Conservation (phyloP, 2,888 invertebrate species). For the Pterobdella sp. region DNA sequence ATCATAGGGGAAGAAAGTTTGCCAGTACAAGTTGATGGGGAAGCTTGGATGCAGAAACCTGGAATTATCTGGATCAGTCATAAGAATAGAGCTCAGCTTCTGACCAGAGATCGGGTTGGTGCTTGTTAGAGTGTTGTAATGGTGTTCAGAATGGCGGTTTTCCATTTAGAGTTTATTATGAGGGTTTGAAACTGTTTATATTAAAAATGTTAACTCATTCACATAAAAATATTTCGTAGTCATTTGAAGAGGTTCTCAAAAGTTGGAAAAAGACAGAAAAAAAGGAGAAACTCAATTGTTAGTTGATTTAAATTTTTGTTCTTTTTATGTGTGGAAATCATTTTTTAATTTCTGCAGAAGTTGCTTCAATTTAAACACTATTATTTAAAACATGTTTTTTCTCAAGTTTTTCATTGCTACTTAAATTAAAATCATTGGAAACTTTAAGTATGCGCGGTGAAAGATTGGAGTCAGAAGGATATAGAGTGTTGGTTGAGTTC, state of each 20-base stretch:
- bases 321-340: neutral
- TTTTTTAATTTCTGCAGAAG: neutral
- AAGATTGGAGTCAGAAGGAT: conserved; percentile 75
- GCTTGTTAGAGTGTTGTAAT: neutral
- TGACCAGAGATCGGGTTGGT: conserved; percentile 72
- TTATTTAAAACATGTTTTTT: too few relatives aligned
- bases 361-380: neutral
- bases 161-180: neutral
- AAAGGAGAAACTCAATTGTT: conserved; percentile 3
- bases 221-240: neutral
- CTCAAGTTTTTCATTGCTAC: neutral
- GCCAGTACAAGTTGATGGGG: conserved; percentile 94
- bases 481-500: conserved; percentile 83
- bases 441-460: conserved; percentile 44
- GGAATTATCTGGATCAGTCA: conserved; percentile 90
- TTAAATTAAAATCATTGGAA: neutral
- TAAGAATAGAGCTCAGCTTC: conserved; percentile 92
- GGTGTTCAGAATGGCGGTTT: conserved; percentile 7
- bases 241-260: neutral
- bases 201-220: neutral
- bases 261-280: neutral
- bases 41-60: conserved; percentile 94
- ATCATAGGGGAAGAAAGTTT: conserved; percentile 80
- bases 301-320: neutral
- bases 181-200: neutral